Conservation (phyloP, 1,140 invertebrate species). For the Papilio helenus region DNA sequence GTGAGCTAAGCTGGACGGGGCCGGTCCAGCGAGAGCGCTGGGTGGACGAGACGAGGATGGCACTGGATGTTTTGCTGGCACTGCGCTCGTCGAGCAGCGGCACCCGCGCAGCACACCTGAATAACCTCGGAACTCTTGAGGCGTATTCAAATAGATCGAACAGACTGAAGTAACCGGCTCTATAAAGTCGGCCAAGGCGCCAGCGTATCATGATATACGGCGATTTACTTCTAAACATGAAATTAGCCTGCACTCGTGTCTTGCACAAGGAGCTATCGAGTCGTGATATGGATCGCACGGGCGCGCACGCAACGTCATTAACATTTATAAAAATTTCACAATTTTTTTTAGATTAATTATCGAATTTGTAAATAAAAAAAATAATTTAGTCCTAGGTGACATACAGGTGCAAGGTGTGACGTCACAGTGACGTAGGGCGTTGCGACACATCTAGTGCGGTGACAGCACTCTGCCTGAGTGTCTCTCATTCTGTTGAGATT, state of each 20-base stretch:
- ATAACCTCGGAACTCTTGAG: neutral
- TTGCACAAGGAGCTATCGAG: slow-evolving; percentile 5
- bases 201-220: slow-evolving; percentile 4
- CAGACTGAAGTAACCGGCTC: neutral
- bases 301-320: slow-evolving; percentile 1
- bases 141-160: neutral
- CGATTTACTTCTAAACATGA: slow-evolving; percentile 18
- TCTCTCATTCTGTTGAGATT: too few relatives aligned
- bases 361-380: neutral
- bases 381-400: neutral
- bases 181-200: slow-evolving; percentile 6
- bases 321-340: slow-evolving; percentile 2
- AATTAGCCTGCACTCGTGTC: neutral
- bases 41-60: too few relatives aligned
- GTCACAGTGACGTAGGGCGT: neutral
- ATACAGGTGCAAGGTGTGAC: neutral
- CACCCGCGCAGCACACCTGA: neutral
- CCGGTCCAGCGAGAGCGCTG: too few relatives aligned
- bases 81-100: neutral
- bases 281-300: neutral
- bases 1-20: neutral
- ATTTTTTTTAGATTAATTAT: neutral
- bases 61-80: neutral
- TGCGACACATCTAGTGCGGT: too few relatives aligned
- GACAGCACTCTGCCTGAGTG: too few relatives aligned